Percentiles rank a stretch among this genome's conserved stretches.
Evolutionary conservation across 1,140 invertebrate genomes (phyloP).

Genomic region (Paralvinella palmiformis): DNA sequence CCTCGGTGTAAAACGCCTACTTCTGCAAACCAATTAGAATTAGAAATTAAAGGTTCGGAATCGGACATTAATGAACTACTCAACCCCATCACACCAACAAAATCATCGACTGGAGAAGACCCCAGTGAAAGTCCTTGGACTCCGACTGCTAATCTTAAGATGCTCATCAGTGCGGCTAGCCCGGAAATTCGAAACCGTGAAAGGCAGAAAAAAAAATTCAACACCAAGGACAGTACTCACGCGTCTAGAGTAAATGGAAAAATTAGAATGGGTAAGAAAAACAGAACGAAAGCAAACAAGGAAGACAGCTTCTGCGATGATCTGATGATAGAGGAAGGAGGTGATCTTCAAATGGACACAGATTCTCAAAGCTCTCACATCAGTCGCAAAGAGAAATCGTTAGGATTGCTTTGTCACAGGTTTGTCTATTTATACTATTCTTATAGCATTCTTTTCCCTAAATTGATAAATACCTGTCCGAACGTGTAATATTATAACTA

Average conservation of each 20-base stretch:
- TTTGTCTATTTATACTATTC: conserved; percentile 20
- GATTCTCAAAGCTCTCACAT: not conserved
- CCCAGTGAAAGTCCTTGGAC: conserved; percentile 30
- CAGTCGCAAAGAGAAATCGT: conserved; percentile 46
- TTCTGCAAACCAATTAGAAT: too few relatives aligned
- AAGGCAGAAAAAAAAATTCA: conserved; percentile 24
- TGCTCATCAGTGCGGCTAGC: conserved; percentile 47
- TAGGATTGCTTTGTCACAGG: conserved; percentile 49
- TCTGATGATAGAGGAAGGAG: not conserved
- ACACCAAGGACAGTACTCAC: not conserved
- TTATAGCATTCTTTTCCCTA: not conserved
- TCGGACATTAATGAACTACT: not conserved
- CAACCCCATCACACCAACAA: conserved; percentile 19
- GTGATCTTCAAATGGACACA: not conserved
- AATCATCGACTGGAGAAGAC: conserved; percentile 10
- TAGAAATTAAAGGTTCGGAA: too few relatives aligned
- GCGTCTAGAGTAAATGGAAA: not conserved
- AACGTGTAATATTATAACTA: too few relatives aligned
- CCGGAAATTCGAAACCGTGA: conserved; percentile 39
- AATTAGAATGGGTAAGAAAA: conserved; percentile 1
- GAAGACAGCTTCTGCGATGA: not conserved
- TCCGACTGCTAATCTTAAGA: conserved; percentile 49
- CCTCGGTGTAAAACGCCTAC: too few relatives aligned
- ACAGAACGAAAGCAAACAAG: not conserved
- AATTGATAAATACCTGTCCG: too few relatives aligned